Base-by-base conservation (phyloP, 2,113 vertebrate species). In the Panthera tigris region DNA sequence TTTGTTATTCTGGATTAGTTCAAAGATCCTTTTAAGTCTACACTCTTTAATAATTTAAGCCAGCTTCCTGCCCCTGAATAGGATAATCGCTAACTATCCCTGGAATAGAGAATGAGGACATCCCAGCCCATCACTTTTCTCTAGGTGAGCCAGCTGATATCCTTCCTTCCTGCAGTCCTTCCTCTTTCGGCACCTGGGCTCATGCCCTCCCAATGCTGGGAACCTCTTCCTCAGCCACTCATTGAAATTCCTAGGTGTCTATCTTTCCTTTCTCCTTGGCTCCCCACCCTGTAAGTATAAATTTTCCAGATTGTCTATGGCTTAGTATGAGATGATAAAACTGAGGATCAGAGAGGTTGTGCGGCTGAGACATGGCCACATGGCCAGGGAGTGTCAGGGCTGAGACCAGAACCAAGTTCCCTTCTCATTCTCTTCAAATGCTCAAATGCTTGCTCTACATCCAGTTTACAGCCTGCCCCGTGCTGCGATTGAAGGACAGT, bases 401-500 rank as follows among this genome's bases (percentile, higher is more conserved):
- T 71, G 69, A 55, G 48, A 69, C 7, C 4, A 39, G 45, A 68
- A 33, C 5, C 1, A 25, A 21, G 7, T 52, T 84, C 52, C 48
- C 5, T 48, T 41, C 36, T 83, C 36, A 5, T 1, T 14, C 21
- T 19, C 39, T 15, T 79, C 76, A 79, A 52, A 25, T 16, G 23
- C 83, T 23, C 76, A 52, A 79, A 29, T 21, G 23, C 83, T 23
- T 23, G 57, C 21, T 92, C 48, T 65, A 36, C 4, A 27, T 45
- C 29, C 33, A 4, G 0, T 36, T 71, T 21, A 27, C 50, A 45
- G 14, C 36, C 81, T 16, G 0, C n/a, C n/a, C 2, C 0, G 7
- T 1, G 36, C n/a, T 76, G 9, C 23, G 4, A 0, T 29, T 39
- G 36, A 45, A 29, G 36, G 13, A 6, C 0, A 0, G 29, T 31